These are phyloP conservation scores for Crax fasciolata DNA, from an alignment of 2,797 vertebrate species.

Conservation along the genomic window DNA sequence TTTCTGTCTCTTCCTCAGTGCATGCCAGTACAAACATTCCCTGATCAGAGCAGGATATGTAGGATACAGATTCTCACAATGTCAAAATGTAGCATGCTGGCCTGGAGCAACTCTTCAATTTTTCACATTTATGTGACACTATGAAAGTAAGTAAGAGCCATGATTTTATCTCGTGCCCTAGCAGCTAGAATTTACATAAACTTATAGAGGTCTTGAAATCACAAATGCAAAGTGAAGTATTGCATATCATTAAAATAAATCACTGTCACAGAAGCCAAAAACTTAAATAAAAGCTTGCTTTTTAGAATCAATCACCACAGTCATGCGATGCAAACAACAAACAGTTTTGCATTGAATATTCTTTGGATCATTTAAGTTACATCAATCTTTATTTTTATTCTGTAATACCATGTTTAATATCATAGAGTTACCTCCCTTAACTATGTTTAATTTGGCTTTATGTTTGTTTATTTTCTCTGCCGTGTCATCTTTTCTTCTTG, in stretches of 20 bases:
- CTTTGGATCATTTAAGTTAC: not conserved
- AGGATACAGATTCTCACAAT: constrained; percentile 58
- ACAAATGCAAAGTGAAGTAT: constrained; percentile 73
- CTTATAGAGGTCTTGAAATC: constrained; percentile 74
- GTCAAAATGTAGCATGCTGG: constrained; percentile 68
- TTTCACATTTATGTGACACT: constrained; percentile 78
- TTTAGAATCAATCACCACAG: constrained; percentile 19
- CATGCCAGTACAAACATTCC: not conserved
- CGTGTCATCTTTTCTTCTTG: constrained; percentile 56
- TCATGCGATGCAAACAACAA: not conserved
- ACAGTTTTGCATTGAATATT: constrained; percentile 3
- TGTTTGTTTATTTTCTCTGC: constrained; percentile 65
- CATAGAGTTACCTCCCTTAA: constrained; percentile 46
- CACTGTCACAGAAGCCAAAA: constrained; percentile 50
- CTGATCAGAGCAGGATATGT: constrained; percentile 25
- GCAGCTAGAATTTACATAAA: constrained; percentile 77
- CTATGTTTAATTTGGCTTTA: constrained; percentile 61
- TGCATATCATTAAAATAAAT: constrained; percentile 72
- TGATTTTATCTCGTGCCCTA: constrained; percentile 72
- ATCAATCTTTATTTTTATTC: constrained; percentile 43
- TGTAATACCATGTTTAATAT: constrained; percentile 42
- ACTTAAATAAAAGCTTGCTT: constrained; percentile 61
- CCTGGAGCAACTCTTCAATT: constrained; percentile 76
- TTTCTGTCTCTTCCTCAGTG: not conserved
- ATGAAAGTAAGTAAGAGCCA: constrained; percentile 74